Evolutionary conservation across 2,888 invertebrate genomes (phyloP), one percentile per base, ranked within the genome.

Genomic region (Aproaerema taeniolella): DNA sequence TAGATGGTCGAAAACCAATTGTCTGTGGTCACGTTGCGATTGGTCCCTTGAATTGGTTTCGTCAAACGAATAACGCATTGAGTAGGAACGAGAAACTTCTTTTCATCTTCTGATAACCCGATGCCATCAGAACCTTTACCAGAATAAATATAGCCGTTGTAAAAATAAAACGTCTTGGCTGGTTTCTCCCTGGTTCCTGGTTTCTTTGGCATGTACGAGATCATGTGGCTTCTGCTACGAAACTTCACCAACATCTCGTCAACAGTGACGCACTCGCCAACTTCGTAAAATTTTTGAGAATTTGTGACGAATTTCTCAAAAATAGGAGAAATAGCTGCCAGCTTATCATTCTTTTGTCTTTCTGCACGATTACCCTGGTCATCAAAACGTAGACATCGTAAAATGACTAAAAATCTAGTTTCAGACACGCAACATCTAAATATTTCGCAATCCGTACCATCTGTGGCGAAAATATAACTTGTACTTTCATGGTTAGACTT

Each of bases 1-100:
- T 42, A 38, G 35, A 52, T 51, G 0, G 55, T 55, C 26, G 42
- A 52, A 38, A 55, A 56, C 55, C 55, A 54, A 42, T 55, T 55
- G 36, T 46, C 48, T 11, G 44, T 43, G 1, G 50, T 46, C 9
- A 43, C 41, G 31, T 50, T 49, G 7, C 47, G 46, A 26, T 52
- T 45, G 6, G 38, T 33, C 12, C 13, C 37, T 37, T 29, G 26
- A 17, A 13, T 33, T 9, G 20, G 20, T 20, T 33, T 33, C 20
- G 24, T 14, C 24, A 33, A 11, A 11, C 33, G 20, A 14, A 33
- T 5, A 5, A 33, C 33, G 8, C 14, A 20, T 33, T 33, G 24
- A 24, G 33, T 33, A 9, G 33, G 33, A 33, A 33, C 24, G 7
- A 4, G 11, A 12, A 24, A 14, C 9, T 33, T 20, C 14, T 33